phyloP scores from a whole-genome alignment of 35 echinoderm and acorn worm species.

The Heliocidaris erythrogramma region DNA sequence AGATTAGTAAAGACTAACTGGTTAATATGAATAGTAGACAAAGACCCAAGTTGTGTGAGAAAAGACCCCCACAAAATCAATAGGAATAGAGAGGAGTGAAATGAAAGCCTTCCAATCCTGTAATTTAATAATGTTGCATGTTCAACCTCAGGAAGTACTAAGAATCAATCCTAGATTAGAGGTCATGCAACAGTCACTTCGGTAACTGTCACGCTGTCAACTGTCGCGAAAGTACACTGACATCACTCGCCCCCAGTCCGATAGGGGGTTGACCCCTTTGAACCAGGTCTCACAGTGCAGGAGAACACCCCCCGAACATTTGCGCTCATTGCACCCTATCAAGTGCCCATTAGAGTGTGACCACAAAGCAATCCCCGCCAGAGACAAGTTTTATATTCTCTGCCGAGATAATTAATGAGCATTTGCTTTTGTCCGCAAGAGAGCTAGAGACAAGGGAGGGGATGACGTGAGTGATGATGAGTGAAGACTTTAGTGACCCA shows the following conservation, averaged over 20 bases:
- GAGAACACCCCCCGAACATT: background rate
- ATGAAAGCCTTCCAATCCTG: background rate
- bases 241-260: background rate
- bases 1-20: background rate
- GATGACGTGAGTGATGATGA: background rate
- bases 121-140: background rate
- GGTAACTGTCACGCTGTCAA: background rate
- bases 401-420: background rate
- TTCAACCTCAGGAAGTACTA: background rate
- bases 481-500: background rate
- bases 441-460: background rate
- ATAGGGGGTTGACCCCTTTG: background rate
- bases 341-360: slow-evolving; percentile 1
- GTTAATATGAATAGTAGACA: background rate
- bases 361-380: background rate
- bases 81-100: background rate
- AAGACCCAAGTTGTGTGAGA: background rate
- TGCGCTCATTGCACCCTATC: background rate
- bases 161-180: background rate
- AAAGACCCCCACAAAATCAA: background rate
- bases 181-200: background rate
- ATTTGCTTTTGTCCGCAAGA: background rate
- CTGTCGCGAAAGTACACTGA: background rate
- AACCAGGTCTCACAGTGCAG: background rate
- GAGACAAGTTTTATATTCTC: background rate